Conservation (phyloP, 2,797 vertebrate genomes). For the Myotis planiceps region DNA sequence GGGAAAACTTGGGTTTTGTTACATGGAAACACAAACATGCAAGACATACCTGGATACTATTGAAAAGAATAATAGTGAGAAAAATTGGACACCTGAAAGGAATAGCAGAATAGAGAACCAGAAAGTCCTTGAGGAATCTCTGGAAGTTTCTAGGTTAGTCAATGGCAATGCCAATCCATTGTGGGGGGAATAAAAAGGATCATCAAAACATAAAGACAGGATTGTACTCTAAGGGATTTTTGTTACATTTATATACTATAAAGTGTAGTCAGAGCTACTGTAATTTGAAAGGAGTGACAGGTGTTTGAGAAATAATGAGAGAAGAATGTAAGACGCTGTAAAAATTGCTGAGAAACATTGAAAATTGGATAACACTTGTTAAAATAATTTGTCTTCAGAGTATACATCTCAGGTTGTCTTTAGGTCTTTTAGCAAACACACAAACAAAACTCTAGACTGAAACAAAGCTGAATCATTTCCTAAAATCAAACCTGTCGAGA, state of each 20-base stretch:
- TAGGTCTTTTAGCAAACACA: constrained; percentile 5
- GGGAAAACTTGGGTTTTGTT: background rate
- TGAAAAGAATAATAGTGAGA: background rate
- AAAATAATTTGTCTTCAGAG: background rate
- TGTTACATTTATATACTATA: background rate
- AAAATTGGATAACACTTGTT: background rate
- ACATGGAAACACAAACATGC: background rate
- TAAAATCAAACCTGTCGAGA: background rate
- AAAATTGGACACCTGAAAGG: background rate
- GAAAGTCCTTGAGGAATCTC: background rate
- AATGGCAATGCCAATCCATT: background rate
- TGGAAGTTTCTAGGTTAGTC: background rate
- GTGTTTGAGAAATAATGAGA: background rate
- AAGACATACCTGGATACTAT: background rate
- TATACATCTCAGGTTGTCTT: background rate
- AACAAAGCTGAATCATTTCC: background rate
- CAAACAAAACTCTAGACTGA: background rate
- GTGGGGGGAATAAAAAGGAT: background rate
- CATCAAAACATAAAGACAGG: background rate
- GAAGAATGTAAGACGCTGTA: background rate
- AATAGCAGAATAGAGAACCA: background rate
- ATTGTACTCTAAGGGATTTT: background rate
- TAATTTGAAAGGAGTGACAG: background rate
- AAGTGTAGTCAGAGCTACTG: background rate
- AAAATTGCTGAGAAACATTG: constrained; percentile 9